Evolutionary conservation across 1,140 invertebrate species (phyloP), one percentile per base, ranked within the genome.

Genomic region (Drosophila takahashii): DNA sequence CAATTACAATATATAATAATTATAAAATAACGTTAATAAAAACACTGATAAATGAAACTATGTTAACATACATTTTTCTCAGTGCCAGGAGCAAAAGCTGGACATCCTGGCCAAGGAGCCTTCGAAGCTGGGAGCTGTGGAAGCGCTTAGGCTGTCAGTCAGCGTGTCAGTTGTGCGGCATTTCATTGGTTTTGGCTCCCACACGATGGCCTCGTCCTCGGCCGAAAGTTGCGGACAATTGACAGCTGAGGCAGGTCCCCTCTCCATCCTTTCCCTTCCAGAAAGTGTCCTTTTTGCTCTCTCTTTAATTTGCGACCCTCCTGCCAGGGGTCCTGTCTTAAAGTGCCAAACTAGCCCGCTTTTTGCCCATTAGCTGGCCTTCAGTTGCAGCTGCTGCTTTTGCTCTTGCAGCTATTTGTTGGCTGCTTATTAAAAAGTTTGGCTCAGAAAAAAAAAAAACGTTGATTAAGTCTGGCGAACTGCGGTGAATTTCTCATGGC

Each of bases 141-240:
- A 32, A 69, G 42, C 52, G 77, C 81, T 86, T 80, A 65, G 59
- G 51, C 72, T 53, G 81, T 77, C 81, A 74, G 77, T 85, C 81
- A 86, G 65, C 36, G 44, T 81, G 81, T 81, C 77, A 77, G 47
- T 80, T 64, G 66, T 48, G 59, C 60, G 73, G 51, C 81, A 39
- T 61, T 64, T 47, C 71, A 75, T 74, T 74, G 71, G 71, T 74
- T 74, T 64, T 74, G 71, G 57, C 37, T 45, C 29, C 34, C 22
- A 37, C 42, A 34, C 29, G 32, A 45, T 64, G 71, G 58, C 44
- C 39, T 51, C 70, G 22, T 48, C 32, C 42, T 51, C 70, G 22
- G 53, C 32, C 42, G 11, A 74, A 72, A 59, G 54, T 60, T 72
- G 66, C 54, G 67, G 47, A 72, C 69, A 72, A 72, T 60, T 72